Evolutionary conservation across 1,140 invertebrate genomes (phyloP), one percentile per base, ranked within the genome.

Genomic region (Cherax quadricarinatus): DNA sequence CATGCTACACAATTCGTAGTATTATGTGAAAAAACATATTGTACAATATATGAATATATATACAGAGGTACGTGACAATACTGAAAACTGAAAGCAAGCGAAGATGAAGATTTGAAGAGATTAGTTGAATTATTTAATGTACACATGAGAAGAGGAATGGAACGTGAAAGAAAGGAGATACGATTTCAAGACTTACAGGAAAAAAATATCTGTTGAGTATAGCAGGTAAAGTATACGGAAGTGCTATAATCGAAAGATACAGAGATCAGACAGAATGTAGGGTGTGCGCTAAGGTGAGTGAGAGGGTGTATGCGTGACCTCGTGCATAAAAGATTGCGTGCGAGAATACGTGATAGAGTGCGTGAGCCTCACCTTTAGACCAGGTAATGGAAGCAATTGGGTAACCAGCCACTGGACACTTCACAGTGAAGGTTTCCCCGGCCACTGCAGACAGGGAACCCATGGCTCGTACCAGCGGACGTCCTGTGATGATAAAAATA

Each of bases 321-420:
- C 48, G 66, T 21, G 66, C 30, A 60, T 53, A 62, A 1, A 24
- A 14, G 66, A 57, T 30, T 78, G 85, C 51, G 85, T 87, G 70
- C 48, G 66, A 49, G 30, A 62, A 24, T 86, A 30, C 57, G 84
- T 73, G 30, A 24, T 2, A 24, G 85, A 41, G 0, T 21, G 75
- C 10, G 60, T 16, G n/a, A 51, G 10, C 48, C 73, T 51, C n/a
- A 96, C 96, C 95, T 95, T 94, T 95, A 70, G 94, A 94, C 96
- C 96, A 96, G 1, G 94, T 94, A 60, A 96, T 95, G 24, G 94
- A 94, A 16, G 94, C 93, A 14, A 96, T 94, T 21, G 96, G 96
- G 94, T 95, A 95, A 6, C 96, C 96, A 9, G 95, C 95, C 9
- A 95, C 95, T 86, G 95, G 95, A 92, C 96, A 96, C 66, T 94